These are phyloP conservation scores for Rhinolophus sinicus DNA, from an alignment of 2,113 vertebrate species.

Conservation along the genomic window DNA sequence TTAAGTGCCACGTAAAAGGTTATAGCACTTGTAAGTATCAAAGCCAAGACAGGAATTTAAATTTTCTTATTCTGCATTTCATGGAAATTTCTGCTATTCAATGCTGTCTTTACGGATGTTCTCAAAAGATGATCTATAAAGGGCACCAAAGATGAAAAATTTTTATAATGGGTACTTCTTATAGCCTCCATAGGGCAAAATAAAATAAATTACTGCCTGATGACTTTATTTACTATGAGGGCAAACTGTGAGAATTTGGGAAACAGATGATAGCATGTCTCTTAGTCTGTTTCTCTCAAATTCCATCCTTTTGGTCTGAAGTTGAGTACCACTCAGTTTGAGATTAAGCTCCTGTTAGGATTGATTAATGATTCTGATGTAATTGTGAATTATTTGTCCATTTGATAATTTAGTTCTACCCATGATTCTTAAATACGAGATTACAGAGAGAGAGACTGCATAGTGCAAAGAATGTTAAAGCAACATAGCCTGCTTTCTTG, in stretches of 20 bases:
- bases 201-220: background rate
- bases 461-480: background rate
- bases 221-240: background rate
- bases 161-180: background rate
- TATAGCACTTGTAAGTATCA: background rate
- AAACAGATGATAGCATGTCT: background rate
- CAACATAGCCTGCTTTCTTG: background rate
- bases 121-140: background rate
- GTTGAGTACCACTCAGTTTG: background rate
- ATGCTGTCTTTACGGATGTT: constrained; percentile 19
- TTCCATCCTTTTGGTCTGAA: background rate
- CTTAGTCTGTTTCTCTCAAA: background rate
- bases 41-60: background rate
- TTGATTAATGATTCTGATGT: background rate
- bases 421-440: background rate
- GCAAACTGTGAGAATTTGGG: background rate
- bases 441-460: background rate
- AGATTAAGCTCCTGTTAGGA: background rate
- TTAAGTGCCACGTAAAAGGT: background rate
- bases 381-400: background rate
- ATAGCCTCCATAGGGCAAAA: background rate
- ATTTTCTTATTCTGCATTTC: constrained; percentile 19
- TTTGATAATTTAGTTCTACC: constrained; percentile 29
- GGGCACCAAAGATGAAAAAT: background rate
- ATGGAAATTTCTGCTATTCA: background rate